Conservation (phyloP, 1,140 invertebrate genomes). For the Pseudoatta argentina region DNA sequence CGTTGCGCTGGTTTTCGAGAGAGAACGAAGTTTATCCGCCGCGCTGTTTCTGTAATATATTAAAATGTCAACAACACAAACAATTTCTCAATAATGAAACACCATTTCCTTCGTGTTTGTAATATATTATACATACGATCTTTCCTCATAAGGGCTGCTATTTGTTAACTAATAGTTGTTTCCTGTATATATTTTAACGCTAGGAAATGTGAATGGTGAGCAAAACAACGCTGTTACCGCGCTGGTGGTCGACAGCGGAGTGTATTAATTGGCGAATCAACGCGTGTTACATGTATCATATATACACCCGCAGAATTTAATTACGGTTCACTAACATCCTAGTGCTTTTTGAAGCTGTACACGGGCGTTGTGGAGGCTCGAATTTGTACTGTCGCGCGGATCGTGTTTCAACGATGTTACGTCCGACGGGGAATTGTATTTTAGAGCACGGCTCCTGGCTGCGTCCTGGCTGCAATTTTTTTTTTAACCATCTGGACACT, state of each 20-base stretch:
- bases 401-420: conserved; percentile 61
- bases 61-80: not conserved
- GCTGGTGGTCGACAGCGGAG: not conserved
- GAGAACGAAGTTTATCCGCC: not conserved
- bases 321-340: conserved; percentile 40
- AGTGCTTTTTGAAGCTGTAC: conserved; percentile 45
- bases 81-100: not conserved
- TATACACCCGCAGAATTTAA: conserved; percentile 49
- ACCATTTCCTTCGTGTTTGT: not conserved
- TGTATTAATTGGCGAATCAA: conserved; percentile 63
- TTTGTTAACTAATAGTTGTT: conserved; percentile 51
- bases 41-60: not conserved
- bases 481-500: conserved; percentile 39
- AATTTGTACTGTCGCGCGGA: conserved; percentile 52
- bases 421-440: conserved; percentile 60
- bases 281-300: conserved; percentile 62
- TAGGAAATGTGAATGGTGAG: conserved; percentile 27
- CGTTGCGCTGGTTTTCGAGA: not conserved
- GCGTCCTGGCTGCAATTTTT: conserved; percentile 38
- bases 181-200: conserved; percentile 7
- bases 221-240: conserved; percentile 39
- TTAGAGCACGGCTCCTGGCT: conserved; percentile 36
- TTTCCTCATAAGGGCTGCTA: conserved; percentile 22
- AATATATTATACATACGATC: conserved; percentile 1
- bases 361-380: not conserved